phyloP scores from a whole-genome alignment of 2,888 invertebrate species.

The Amphipoea lucens region DNA sequence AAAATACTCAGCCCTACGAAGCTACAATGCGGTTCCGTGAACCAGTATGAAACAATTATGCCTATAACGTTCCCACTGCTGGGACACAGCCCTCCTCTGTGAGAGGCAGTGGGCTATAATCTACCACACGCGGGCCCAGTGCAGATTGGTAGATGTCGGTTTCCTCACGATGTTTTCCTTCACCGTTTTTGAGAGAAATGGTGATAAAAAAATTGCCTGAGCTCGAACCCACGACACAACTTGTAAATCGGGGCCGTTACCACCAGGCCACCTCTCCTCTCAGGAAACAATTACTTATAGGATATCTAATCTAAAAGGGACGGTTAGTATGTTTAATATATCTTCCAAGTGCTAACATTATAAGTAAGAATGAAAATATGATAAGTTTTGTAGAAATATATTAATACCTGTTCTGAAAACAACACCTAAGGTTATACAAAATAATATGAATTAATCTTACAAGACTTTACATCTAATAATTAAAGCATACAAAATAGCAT shows the following conservation, averaged over 20 bases:
- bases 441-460: background rate
- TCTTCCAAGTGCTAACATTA: background rate
- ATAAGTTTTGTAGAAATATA: background rate
- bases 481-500: slow-evolving; percentile 29
- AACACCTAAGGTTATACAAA: background rate
- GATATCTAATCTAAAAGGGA: background rate
- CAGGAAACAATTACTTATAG: background rate
- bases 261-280: background rate
- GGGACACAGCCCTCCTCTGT: background rate
- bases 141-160: background rate
- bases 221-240: background rate
- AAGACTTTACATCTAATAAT: slow-evolving; percentile 1
- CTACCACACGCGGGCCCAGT: background rate
- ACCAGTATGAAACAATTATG: background rate
- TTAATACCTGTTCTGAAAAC: background rate
- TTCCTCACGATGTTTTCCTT: background rate
- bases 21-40: background rate
- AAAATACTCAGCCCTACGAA: background rate
- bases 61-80: background rate
- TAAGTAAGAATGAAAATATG: background rate
- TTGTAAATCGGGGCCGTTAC: background rate
- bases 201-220: background rate
- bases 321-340: background rate
- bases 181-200: background rate
- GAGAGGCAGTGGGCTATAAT: background rate